Evolutionary conservation across 2,797 vertebrate genomes (phyloP).

Genomic region (Tokudaia tokunoshimensis): DNA sequence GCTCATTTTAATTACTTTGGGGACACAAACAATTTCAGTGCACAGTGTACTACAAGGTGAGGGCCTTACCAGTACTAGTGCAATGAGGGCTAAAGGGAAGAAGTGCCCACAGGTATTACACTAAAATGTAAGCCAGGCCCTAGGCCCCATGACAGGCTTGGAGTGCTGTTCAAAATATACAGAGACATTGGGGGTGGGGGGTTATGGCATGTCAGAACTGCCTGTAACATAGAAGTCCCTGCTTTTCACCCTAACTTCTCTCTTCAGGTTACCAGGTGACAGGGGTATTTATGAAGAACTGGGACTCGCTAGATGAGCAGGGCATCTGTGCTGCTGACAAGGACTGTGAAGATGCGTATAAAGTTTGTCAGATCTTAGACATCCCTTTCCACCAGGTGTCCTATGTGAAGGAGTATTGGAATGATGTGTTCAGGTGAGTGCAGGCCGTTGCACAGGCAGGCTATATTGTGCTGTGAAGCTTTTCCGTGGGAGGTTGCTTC

Average conservation of each 20-base stretch:
- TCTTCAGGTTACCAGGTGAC: slow-evolving; percentile 94
- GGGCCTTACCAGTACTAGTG: neutral
- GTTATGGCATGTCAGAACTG: accelerated
- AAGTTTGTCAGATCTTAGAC: slow-evolving; percentile 92
- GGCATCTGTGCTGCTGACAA: slow-evolving; percentile 92
- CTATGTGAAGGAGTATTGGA: slow-evolving; percentile 98
- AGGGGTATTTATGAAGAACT: slow-evolving; percentile 98
- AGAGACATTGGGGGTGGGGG: accelerated
- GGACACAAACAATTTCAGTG: neutral
- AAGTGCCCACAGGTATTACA: accelerated
- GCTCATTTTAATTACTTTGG: neutral
- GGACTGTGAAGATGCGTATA: slow-evolving; percentile 96
- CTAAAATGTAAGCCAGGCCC: neutral
- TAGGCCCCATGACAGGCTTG: neutral
- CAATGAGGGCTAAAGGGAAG: accelerated
- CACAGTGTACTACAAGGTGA: accelerated
- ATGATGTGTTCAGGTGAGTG: slow-evolving; percentile 96
- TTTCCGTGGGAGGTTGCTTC: accelerated
- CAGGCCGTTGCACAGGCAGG: accelerated
- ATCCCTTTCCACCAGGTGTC: slow-evolving; percentile 97
- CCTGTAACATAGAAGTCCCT: neutral
- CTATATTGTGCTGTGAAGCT: accelerated
- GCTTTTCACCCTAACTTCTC: accelerated
- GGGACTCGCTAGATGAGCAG: slow-evolving; percentile 95
- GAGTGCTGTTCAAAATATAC: neutral